These are phyloP conservation scores for Schizaphis graminum DNA, from an alignment of 2,888 invertebrate species.

Conservation along the genomic window DNA sequence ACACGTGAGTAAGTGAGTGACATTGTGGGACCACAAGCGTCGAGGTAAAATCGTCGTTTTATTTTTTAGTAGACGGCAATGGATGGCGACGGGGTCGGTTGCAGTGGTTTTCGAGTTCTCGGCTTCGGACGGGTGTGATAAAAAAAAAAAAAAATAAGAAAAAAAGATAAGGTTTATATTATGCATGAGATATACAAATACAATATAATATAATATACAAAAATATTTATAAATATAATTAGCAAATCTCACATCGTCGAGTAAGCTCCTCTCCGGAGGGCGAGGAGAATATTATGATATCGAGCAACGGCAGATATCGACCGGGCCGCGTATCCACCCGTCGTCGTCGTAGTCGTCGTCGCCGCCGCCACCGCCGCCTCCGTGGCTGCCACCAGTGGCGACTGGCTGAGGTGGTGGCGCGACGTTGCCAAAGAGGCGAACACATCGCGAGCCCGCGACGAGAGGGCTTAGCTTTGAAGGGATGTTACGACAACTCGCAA, in stretches of 20 bases:
- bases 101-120: neutral
- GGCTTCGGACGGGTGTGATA: neutral
- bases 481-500: constrained; percentile 50
- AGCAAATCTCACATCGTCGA: neutral
- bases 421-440: constrained; percentile 58
- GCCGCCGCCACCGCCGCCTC: neutral
- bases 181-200: neutral
- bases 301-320: constrained; percentile 61
- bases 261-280: neutral
- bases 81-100: neutral
- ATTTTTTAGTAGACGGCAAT: neutral
- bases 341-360: neutral
- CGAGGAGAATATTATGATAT: constrained; percentile 31
- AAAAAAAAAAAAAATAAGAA: neutral
- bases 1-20: neutral
- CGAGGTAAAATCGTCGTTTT: neutral
- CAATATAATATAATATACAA: neutral
- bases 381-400: neutral
- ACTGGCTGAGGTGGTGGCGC: constrained; percentile 43
- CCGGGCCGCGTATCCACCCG: constrained; percentile 51
- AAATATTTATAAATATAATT: neutral
- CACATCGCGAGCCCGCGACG: constrained; percentile 26
- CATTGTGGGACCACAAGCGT: neutral
- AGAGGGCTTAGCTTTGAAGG: constrained; percentile 38
- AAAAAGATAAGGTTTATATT: neutral